phyloP scores from a whole-genome alignment of 2,797 vertebrate genomes.

The Chloroceryle amazona region DNA sequence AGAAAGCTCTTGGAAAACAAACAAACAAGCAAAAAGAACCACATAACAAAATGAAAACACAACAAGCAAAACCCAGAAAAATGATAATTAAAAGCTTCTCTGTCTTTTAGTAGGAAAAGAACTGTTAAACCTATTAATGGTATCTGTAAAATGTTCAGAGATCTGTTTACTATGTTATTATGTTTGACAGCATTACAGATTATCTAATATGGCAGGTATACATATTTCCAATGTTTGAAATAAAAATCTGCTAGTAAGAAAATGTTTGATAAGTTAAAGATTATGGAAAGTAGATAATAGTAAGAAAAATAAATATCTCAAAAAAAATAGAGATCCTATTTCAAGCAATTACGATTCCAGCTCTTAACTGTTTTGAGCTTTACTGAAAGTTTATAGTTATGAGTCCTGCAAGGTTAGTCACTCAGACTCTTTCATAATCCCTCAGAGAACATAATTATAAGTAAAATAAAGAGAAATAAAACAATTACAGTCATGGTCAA shows the following conservation, averaged over 20 bases:
- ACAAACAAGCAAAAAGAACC: no score
- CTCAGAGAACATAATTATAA: neutral
- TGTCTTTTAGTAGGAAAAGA: neutral
- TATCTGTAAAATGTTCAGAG: neutral
- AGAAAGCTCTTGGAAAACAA: neutral
- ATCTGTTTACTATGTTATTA: neutral
- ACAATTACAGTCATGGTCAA: neutral
- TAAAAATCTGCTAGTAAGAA: neutral
- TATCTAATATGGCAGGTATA: neutral
- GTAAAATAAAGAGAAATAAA: neutral
- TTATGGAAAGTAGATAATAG: neutral
- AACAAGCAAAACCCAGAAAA: neutral
- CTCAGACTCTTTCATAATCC: neutral
- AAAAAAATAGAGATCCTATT: neutral
- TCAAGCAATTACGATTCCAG: neutral
- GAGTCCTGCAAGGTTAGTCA: neutral
- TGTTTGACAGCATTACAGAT: neutral
- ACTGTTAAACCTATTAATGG: neutral
- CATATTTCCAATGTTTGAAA: neutral
- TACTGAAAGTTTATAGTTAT: neutral
- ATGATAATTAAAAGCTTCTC: neutral
- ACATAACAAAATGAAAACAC: no score
- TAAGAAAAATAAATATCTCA: neutral
- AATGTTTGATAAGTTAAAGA: neutral
- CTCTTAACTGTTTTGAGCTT: neutral